Evolutionary conservation across 2,797 vertebrate species (phyloP).

Genomic region (Alosa sapidissima): DNA sequence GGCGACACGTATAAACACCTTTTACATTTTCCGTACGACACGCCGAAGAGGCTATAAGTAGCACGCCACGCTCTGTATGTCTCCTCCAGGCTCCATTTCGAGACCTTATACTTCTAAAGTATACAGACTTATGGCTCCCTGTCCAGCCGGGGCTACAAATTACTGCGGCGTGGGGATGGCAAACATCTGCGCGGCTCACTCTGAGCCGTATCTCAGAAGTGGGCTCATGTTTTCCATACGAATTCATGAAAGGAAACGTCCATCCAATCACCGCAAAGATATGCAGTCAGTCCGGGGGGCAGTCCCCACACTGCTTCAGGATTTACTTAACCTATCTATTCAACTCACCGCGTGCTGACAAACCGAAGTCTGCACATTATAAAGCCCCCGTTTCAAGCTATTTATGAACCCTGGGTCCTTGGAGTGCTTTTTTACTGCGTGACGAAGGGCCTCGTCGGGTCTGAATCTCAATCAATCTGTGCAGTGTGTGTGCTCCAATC

Average conservation of each 20-base stretch:
- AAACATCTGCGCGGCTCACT: slow-evolving; percentile 8
- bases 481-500: not conserved
- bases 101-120: not conserved
- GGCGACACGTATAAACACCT: not conserved
- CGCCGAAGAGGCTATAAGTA: not conserved
- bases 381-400: not conserved
- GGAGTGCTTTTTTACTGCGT: not conserved
- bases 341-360: not conserved
- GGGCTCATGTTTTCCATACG: slow-evolving; percentile 21
- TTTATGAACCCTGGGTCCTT: not conserved
- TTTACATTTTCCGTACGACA: slow-evolving; percentile 6
- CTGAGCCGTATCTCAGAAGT: not conserved
- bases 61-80: not conserved
- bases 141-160: not conserved
- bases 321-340: slow-evolving; percentile 24
- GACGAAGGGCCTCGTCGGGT: not conserved
- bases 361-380: not conserved
- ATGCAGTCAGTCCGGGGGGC: too few species aligned
- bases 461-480: not conserved
- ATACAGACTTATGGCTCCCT: slow-evolving; percentile 1
- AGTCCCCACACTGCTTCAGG: not conserved
- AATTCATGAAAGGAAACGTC: slow-evolving; percentile 10
- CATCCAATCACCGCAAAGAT: not conserved
- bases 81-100: not conserved
- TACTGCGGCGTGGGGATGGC: not conserved